Percentiles rank a stretch among this genome's conserved stretches.
Evolutionary conservation across 2,888 invertebrate genomes (phyloP).

Genomic region (Tetragonisca angustula): DNA sequence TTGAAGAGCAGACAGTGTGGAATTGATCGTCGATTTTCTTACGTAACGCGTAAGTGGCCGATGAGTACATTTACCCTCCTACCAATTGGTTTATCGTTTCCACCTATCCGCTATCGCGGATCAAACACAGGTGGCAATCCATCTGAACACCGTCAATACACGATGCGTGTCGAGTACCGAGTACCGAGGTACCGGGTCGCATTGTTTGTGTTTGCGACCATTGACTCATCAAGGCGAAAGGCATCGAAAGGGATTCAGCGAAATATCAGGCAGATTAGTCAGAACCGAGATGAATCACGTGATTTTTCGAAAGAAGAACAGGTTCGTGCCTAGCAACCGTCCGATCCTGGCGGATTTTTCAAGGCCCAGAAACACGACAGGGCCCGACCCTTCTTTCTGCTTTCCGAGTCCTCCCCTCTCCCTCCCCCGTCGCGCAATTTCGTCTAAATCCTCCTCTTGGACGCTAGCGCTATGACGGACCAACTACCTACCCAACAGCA

Average conservation of each 20-base stretch:
- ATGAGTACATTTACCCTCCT: neutral
- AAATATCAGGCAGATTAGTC: conserved; percentile 69
- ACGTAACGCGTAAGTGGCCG: neutral
- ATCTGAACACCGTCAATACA: conserved; percentile 4
- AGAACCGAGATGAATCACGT: conserved; percentile 76
- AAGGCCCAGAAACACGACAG: conserved; percentile 41
- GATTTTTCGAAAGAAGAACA: conserved; percentile 75
- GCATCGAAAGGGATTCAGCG: conserved; percentile 62
- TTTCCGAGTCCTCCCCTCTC: conserved; percentile 6
- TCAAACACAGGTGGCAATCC: conserved; percentile 49
- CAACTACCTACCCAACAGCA: conserved; percentile 34
- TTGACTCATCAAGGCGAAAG: conserved; percentile 77
- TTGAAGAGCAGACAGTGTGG: neutral
- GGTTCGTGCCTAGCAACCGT: conserved; percentile 72
- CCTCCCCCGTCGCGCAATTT: neutral
- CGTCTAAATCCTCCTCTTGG: conserved; percentile 40
- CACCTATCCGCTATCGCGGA: conserved; percentile 28
- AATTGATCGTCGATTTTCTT: neutral
- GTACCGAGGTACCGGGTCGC: conserved; percentile 41
- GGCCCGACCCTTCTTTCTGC: conserved; percentile 33
- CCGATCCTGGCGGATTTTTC: conserved; percentile 57
- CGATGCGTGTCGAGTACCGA: neutral
- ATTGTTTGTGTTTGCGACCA: conserved; percentile 63
- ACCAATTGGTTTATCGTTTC: conserved; percentile 33
- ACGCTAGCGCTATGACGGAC: conserved; percentile 30